These are phyloP conservation scores for Phalacrocorax brasilianus DNA, from an alignment of 2,113 vertebrate genomes.

Conservation along the genomic window DNA sequence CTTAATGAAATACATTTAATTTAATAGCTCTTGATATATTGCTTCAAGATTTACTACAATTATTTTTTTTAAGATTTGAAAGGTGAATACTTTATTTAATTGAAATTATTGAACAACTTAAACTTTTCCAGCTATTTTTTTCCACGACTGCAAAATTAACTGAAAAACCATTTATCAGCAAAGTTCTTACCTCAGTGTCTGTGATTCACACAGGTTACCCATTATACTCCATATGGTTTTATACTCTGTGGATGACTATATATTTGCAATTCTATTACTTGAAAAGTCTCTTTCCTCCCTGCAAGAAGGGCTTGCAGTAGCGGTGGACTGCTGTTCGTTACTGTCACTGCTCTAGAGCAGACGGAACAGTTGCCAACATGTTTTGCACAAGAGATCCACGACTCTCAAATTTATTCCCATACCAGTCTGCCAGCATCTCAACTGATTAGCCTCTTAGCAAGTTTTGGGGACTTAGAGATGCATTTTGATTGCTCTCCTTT, in stretches of 20 bases:
- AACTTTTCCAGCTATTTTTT: not conserved
- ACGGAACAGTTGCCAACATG: not conserved
- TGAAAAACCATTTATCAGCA: not conserved
- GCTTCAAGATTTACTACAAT: not conserved
- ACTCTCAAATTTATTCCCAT: not conserved
- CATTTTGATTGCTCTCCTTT: not conserved
- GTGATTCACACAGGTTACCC: not conserved
- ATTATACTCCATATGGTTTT: not conserved
- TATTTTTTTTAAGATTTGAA: not conserved
- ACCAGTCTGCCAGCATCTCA: not conserved
- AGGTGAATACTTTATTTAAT: not conserved
- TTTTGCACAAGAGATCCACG: not conserved
- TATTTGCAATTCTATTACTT: not conserved
- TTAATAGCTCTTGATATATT: not conserved
- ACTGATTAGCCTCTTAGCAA: not conserved
- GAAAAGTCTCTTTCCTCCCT: not conserved
- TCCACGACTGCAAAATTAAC: not conserved
- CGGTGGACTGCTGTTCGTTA: not conserved
- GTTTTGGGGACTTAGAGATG: not conserved
- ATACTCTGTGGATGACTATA: not conserved
- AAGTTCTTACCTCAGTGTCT: not conserved
- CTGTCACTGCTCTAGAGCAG: not conserved
- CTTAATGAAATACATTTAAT: not conserved
- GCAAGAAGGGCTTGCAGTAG: not conserved
- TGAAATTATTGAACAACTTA: not conserved